Evolutionary conservation across 1,140 invertebrate genomes (phyloP).

Genomic region (Saccostrea glomerata): DNA sequence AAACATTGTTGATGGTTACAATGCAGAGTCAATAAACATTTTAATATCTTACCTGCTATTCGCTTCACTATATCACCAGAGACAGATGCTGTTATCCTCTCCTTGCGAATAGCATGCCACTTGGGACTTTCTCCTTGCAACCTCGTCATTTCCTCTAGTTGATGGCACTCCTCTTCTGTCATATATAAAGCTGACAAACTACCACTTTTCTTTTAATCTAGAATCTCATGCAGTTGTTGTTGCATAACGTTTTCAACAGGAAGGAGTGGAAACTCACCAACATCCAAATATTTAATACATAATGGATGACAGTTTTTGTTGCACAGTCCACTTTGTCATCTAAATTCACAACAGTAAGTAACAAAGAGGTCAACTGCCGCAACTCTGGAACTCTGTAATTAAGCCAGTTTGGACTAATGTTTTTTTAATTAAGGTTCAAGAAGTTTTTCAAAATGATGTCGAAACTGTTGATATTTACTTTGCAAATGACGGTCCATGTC

Average conservation of each 20-base stretch:
- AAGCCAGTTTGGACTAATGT: neutral
- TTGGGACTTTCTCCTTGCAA: slow-evolving; percentile 43
- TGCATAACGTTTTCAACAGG: slow-evolving; percentile 40
- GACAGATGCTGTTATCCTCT: slow-evolving; percentile 45
- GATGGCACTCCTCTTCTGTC: neutral
- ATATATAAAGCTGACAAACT: slow-evolving; percentile 27
- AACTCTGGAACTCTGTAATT: neutral
- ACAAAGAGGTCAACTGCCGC: neutral
- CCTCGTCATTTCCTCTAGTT: slow-evolving; percentile 49
- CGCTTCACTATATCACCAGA: slow-evolving; percentile 35
- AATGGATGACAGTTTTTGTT: slow-evolving; percentile 49
- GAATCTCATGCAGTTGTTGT: neutral
- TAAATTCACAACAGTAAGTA: neutral
- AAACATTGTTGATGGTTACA: too few relatives aligned
- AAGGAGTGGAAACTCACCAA: slow-evolving; percentile 36
- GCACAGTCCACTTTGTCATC: neutral
- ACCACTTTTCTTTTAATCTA: slow-evolving; percentile 31
- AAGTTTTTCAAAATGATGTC: too few relatives aligned
- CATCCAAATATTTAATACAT: slow-evolving; percentile 50
- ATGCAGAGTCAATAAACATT: too few relatives aligned
- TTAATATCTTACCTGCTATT: neutral
- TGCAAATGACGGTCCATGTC: neutral
- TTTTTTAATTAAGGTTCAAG: too few relatives aligned
- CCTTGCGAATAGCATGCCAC: slow-evolving; percentile 44
- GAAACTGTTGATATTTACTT: too few relatives aligned